Conservation (phyloP, 1,140 invertebrate genomes). For the Drosophila novamexicana region DNA sequence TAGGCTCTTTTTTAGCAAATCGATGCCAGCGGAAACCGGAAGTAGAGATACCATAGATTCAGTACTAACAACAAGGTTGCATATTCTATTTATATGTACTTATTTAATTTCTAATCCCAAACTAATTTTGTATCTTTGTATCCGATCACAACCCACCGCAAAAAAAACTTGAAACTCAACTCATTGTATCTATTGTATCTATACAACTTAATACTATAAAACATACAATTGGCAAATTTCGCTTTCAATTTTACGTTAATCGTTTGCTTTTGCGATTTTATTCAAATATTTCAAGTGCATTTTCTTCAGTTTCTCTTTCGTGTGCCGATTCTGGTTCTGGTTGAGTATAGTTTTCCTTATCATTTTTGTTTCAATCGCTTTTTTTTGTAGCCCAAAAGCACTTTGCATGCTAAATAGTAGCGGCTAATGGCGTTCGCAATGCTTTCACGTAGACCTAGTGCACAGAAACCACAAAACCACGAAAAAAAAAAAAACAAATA, state of each 20-base stretch:
- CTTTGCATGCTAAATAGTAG: constrained; percentile 67
- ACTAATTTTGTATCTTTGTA: constrained; percentile 36
- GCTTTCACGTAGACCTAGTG: constrained; percentile 48
- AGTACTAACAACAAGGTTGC: constrained; percentile 84
- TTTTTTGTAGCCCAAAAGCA: constrained; percentile 54
- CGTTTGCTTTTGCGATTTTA: constrained; percentile 25
- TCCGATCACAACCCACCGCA: constrained; percentile 14
- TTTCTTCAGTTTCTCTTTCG: constrained; percentile 14
- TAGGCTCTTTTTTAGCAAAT: constrained; percentile 87
- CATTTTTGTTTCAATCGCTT: constrained; percentile 41
- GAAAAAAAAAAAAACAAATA: constrained; percentile 12
- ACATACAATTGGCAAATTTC: constrained; percentile 40
- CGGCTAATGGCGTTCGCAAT: constrained; percentile 49
- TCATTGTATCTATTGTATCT: constrained; percentile 15
- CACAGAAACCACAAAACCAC: constrained; percentile 45
- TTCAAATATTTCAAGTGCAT: constrained; percentile 48
- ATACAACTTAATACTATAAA: constrained; percentile 13
- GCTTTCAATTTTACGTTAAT: constrained; percentile 22
- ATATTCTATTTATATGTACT: constrained; percentile 60
- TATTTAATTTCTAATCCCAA: constrained; percentile 28
- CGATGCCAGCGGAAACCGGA: constrained; percentile 85
- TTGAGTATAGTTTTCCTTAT: constrained; percentile 19
- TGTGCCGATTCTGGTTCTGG: constrained; percentile 16
- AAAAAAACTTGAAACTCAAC: constrained; percentile 23
- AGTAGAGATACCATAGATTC: constrained; percentile 84